Base-by-base conservation (phyloP, 2,888 invertebrate species). In the Hirtodrosophila cameraria region DNA sequence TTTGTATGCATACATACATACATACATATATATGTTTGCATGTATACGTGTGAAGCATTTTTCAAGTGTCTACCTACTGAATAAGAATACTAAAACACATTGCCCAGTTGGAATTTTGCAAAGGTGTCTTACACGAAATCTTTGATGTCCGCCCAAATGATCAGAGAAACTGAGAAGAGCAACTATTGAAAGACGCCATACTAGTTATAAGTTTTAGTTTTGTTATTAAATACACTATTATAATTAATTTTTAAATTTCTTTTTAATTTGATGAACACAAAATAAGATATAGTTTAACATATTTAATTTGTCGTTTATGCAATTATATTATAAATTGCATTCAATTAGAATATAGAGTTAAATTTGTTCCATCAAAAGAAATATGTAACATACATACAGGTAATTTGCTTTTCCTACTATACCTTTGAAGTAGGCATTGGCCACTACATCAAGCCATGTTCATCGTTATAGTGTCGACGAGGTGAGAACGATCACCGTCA, bases 401-500 rank as follows among this genome's bases (percentile, higher is more conserved):
- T 23, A n/a, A 0, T 3, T 11, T 8, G 12, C 12, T 6, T 68
- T 73, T 69, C 54, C 82, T 53, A 59, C 78, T 38, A 62, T 65
- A 13, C 53, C 49, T 70, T 42, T 48, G 48, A 52, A 25, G 76
- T 49, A 67, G 57, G 55, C 50, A 60, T 62, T 53, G 60, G 67
- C 39, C 68, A 53, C 68, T 72, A 55, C 62, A 58, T 53, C 66
- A 60, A 38, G 59, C 45, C 52, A 55, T 53, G 71, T 43, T 64
- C 64, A 79, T 78, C 73, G 75, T 69, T 75, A 67, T 72, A 74
- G 74, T 78, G 86, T 85, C 84, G 84, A 88, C 82, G 85, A 85
- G 85, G 85, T 88, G 88, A 88, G 85, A 85, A 85, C 79, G 85
- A 88, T 82, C 78, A 86, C 55, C 76, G 70, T 63, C 88, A 81